These are phyloP conservation scores for Coelopa frigida DNA, from an alignment of 1,140 invertebrate species.

Conservation along the genomic window DNA sequence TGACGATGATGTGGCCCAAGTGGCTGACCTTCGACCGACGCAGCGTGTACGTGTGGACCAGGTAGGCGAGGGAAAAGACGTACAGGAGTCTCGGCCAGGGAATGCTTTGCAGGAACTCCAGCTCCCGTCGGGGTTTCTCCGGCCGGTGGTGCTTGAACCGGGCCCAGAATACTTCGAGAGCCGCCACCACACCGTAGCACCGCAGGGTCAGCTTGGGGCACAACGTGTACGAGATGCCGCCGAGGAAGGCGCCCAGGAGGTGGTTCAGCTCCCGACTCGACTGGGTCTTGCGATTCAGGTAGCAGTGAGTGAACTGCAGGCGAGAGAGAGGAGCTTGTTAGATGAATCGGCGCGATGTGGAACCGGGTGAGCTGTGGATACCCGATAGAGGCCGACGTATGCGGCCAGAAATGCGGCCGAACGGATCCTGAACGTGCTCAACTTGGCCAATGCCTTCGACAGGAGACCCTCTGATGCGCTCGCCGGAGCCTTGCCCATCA, in stretches of 20 bases:
- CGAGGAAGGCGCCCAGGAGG: constrained; percentile 18
- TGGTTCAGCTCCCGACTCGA: constrained; percentile 6
- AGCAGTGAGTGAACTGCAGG: constrained; percentile 17
- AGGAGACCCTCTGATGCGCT: not conserved
- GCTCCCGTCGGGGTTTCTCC: not conserved
- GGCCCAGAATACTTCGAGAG: constrained; percentile 7
- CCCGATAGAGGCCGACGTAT: constrained; percentile 26
- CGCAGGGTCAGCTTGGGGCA: constrained; percentile 22
- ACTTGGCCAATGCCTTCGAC: constrained; percentile 2
- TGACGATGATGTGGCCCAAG: constrained; percentile 15
- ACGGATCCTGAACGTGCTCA: constrained; percentile 15
- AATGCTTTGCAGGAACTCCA: not conserved
- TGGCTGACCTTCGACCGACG: constrained; percentile 12
- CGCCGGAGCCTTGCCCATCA: constrained; percentile 13
- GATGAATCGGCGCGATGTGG: not conserved
- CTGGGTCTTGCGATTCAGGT: constrained; percentile 3
- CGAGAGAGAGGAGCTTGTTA: not conserved
- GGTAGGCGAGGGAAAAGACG: constrained; percentile 18
- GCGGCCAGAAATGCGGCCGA: constrained; percentile 20
- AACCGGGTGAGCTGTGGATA: not conserved
- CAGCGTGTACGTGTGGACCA: constrained; percentile 21
- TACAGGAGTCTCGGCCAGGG: constrained; percentile 15
- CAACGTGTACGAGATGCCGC: constrained; percentile 19
- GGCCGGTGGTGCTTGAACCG: not conserved
- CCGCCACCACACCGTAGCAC: constrained; percentile 20